These are phyloP conservation scores for Lepus americanus DNA, from an alignment of 2,113 vertebrate species.

Conservation along the genomic window DNA sequence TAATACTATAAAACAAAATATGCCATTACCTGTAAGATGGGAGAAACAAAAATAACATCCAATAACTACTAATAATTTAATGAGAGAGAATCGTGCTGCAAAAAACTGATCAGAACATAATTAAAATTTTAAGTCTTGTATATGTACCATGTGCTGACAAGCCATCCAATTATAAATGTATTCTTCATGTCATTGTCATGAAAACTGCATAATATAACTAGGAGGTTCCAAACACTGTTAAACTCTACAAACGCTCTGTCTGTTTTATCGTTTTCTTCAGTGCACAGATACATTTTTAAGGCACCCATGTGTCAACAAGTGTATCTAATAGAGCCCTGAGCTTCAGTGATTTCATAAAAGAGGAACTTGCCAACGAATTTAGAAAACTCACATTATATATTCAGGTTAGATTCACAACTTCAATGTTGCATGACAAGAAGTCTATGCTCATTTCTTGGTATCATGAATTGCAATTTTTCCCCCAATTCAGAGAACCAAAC, in stretches of 20 bases:
- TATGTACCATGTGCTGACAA: constrained; percentile 48
- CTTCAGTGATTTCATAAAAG: constrained; percentile 80
- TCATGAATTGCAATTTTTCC: constrained; percentile 83
- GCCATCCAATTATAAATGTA: constrained; percentile 62
- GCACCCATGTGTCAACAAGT: constrained; percentile 75
- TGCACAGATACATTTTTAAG: constrained; percentile 81
- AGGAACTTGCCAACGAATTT: constrained; percentile 78
- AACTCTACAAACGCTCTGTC: constrained; percentile 67
- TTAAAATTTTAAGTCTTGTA: constrained; percentile 68
- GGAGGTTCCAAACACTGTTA: constrained; percentile 69
- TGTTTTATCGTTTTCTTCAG: constrained; percentile 76
- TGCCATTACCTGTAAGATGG: background rate
- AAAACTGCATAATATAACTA: constrained; percentile 68
- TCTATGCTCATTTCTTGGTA: constrained; percentile 84
- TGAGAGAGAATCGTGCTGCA: background rate
- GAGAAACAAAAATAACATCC: constrained; percentile 33
- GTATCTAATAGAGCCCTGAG: constrained; percentile 77
- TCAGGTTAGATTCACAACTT: constrained; percentile 82
- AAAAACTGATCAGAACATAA: constrained; percentile 36
- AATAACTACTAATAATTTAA: constrained; percentile 37
- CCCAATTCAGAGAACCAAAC: constrained; percentile 83
- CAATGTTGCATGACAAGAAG: constrained; percentile 81
- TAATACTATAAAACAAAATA: constrained; percentile 51
- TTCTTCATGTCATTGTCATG: constrained; percentile 66
- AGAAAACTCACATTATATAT: constrained; percentile 82